Base-by-base conservation (phyloP, 2,797 vertebrate species). In the Alauda arvensis region DNA sequence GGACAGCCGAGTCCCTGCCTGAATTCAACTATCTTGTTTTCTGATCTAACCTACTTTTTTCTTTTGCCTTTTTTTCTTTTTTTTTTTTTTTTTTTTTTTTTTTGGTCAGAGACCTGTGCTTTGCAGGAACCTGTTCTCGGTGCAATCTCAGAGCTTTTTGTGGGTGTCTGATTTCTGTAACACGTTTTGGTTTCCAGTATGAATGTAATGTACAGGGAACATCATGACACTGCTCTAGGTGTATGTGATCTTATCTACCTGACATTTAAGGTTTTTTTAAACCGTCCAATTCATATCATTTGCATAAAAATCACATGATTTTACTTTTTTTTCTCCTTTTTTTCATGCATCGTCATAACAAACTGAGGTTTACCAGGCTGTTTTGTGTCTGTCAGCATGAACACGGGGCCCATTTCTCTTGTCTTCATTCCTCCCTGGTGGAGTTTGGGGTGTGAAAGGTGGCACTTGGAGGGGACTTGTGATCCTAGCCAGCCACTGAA, bases 231-330 rank as follows among this genome's bases (percentile, higher is more conserved):
- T 91, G 68, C 78, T 93, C 81, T 87, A 94, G 89, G 93, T 89
- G 81, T 93, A 83, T 68, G 52, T 46, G 93, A 93, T 93, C 78
- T 94, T 94, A 93, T 94, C 92, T 93, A 60, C 83, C 83, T 93
- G 93, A 90, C 81, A 93, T 92, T 92, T 83, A 91, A 45, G 48
- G 48, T 0, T 87, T 83, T 85, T 92, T 92, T 90, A 87, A 89
- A 91, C 91, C 65, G 61, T 92, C 80, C 68, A 8, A 62, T 89
- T 91, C 45, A 39, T 31, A 81, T 62, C 40, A 90, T 92, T 94
- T 93, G 87, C 88, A 93, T 94, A 90, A 92, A 91, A 89, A 87
- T 93, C 91, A 93, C 84, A 46, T 95, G 93, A 53, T 62, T 90
- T 70, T 91, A 75, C 42, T 70, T 77, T 61, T 83, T 81, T 92